Evolutionary conservation across 1,140 invertebrate genomes (phyloP).

Genomic region (Sminthurinus signatus): DNA sequence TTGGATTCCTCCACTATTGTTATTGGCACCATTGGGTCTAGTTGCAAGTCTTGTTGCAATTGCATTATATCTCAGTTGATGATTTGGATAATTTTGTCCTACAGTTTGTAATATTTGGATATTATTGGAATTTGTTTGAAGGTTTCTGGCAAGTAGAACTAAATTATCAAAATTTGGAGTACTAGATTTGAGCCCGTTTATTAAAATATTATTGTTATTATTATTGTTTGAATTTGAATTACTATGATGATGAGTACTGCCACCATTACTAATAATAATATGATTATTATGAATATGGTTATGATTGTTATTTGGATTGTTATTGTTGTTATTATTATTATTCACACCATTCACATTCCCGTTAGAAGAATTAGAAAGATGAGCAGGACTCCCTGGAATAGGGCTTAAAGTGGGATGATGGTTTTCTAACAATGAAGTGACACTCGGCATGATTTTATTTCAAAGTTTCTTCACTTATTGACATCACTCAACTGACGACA

Average conservation of each 20-base stretch:
- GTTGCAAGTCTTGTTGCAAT: conserved; percentile 22
- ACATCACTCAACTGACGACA: no score
- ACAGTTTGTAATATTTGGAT: neutral
- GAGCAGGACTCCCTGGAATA: conserved; percentile 29
- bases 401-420: conserved; percentile 29
- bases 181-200: conserved; percentile 3
- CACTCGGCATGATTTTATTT: conserved; percentile 35
- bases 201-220: conserved; percentile 1
- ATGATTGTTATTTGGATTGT: neutral
- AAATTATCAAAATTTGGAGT: conserved; percentile 29
- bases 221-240: neutral
- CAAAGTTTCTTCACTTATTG: no score
- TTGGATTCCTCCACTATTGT: neutral
- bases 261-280: neutral
- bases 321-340: conserved; percentile 10
- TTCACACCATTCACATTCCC: conserved; percentile 9
- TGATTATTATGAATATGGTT: neutral
- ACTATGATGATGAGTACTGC: neutral
- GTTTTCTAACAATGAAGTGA: conserved; percentile 27
- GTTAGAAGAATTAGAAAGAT: neutral
- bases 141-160: conserved; percentile 20
- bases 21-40: neutral
- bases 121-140: neutral
- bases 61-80: conserved; percentile 24
- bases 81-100: conserved; percentile 16